Conservation (phyloP, 2,113 vertebrate species). For the Paramisgurnus dabryanus region DNA sequence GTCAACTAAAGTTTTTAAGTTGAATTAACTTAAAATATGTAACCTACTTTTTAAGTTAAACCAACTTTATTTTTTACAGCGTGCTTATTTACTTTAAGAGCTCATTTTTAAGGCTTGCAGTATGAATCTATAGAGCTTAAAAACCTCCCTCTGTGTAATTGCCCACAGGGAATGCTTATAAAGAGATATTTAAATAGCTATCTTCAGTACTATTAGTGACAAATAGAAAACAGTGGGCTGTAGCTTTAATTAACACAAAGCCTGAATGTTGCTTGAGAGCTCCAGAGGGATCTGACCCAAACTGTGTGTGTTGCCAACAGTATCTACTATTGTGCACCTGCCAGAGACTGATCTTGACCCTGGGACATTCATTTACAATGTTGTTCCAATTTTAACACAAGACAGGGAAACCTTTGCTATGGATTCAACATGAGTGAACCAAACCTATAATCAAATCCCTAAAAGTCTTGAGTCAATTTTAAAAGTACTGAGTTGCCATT, state of each 20-base stretch:
- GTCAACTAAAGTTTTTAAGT: no score
- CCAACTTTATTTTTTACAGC: no score
- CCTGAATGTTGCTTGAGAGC: background rate
- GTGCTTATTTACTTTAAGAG: no score
- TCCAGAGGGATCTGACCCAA: background rate
- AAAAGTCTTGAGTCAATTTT: no score
- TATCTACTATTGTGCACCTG: slow-evolving; percentile 4
- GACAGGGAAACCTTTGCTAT: background rate
- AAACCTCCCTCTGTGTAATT: background rate
- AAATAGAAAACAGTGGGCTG: slow-evolving; percentile 7
- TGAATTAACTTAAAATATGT: no score
- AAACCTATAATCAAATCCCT: no score
- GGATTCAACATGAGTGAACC: no score
- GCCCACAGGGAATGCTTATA: background rate
- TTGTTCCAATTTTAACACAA: background rate
- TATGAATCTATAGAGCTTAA: background rate
- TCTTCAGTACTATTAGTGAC: slow-evolving; percentile 10
- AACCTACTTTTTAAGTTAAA: no score
- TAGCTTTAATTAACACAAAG: slow-evolving; percentile 6
- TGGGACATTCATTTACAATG: background rate
- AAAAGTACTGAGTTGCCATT: no score
- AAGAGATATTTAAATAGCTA: background rate
- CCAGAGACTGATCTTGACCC: slow-evolving; percentile 3
- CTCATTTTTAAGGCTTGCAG: no score
- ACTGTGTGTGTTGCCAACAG: slow-evolving; percentile 9